These are phyloP conservation scores for Neolamprologus ventralis DNA, from an alignment of 2,113 vertebrate species.

Conservation along the genomic window DNA sequence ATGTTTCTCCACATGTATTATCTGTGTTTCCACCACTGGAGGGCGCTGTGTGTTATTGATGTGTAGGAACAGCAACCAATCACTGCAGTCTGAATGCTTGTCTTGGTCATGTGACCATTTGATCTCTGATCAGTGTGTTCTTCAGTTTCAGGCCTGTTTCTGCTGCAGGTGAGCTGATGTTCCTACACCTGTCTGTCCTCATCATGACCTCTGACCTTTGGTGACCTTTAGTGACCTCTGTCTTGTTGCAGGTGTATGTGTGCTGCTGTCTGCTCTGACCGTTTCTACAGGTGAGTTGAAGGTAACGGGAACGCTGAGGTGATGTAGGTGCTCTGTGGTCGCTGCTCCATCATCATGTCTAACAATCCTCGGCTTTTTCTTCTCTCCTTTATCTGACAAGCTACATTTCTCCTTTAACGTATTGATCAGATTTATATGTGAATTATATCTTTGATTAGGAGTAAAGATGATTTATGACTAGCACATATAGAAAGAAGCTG, in stretches of 20 bases:
- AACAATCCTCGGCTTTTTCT: too few species aligned
- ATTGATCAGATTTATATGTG: too few species aligned
- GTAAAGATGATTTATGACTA: too few species aligned
- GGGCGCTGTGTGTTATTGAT: accelerated
- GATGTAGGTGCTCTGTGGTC: accelerated
- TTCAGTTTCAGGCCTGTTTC: not conserved
- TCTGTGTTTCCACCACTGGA: not conserved
- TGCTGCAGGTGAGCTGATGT: not conserved
- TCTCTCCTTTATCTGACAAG: too few species aligned
- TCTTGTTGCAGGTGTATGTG: not conserved
- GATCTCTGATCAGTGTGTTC: not conserved
- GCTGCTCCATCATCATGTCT: not conserved
- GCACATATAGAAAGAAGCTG: too few species aligned
- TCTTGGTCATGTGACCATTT: not conserved
- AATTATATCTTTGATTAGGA: too few species aligned
- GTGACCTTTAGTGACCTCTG: not conserved
- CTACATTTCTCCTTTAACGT: too few species aligned
- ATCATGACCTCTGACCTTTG: not conserved
- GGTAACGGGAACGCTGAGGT: accelerated
- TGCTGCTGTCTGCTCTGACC: not conserved
- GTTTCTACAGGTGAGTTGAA: not conserved
- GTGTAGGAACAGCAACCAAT: not conserved
- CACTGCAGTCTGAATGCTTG: not conserved
- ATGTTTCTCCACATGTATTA: not conserved
- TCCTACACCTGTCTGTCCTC: not conserved